Conservation (phyloP, 2,113 vertebrate species). For the Podocnemis expansa region DNA sequence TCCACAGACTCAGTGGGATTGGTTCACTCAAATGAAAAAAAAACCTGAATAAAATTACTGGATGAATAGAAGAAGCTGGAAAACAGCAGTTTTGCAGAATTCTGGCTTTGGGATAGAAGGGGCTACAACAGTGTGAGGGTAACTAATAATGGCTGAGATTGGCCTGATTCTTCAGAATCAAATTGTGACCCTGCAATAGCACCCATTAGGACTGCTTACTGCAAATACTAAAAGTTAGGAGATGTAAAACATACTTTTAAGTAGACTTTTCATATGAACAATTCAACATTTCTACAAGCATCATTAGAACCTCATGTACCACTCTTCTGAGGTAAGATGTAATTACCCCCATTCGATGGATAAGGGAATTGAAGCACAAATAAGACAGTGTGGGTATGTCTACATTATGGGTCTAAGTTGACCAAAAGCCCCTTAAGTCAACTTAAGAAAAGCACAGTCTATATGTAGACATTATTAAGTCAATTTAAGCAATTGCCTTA, state of each 20-base stretch:
- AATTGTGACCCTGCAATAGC: not conserved
- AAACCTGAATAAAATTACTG: not conserved
- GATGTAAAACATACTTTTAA: not conserved
- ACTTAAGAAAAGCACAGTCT: no score
- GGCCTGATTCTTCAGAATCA: conserved; percentile 57
- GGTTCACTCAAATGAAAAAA: conserved; percentile 44
- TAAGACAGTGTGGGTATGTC: not conserved
- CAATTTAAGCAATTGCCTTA: no score
- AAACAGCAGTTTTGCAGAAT: not conserved
- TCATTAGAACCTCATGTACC: not conserved
- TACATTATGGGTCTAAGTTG: no score
- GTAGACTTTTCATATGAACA: not conserved
- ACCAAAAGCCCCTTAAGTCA: no score
- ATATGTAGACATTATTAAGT: no score
- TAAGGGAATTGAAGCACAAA: not conserved
- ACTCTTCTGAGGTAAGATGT: not conserved
- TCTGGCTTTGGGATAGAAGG: not conserved
- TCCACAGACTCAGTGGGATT: conserved; percentile 16
- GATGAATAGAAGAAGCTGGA: not conserved
- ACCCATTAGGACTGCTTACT: not conserved
- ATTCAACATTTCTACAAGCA: not conserved
- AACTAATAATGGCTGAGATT: not conserved
- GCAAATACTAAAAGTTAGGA: not conserved
- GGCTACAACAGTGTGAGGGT: not conserved
- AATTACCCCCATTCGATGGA: not conserved